Evolutionary conservation across 2,797 vertebrate genomes (phyloP), one percentile per base, ranked within the genome.

Genomic region (Peromyscus melanophrys): DNA sequence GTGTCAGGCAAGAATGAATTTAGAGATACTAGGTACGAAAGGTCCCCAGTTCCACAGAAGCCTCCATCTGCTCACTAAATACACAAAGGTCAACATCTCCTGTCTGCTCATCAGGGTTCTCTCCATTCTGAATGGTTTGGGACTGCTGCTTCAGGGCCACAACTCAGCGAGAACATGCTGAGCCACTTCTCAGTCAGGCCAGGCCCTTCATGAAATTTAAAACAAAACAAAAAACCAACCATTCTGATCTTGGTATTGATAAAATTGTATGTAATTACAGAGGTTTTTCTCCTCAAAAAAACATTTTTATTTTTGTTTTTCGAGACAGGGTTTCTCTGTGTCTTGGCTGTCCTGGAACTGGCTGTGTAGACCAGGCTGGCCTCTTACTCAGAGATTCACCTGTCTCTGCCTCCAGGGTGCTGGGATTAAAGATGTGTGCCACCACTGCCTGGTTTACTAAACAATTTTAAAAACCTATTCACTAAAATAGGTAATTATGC

Each of bases 261-360:
- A 85, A 84, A 49, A 85, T 34, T 85, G 1, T 67, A 67, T 49
- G 40, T 49, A n/a, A 49, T 63, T 67, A 52, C 3, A 7, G 11
- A 65, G 75, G 29, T 88, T 16, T 59, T 86, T 93, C 49, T 52
- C 86, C 69, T 16, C 17, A 78, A 90, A 94, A 43, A 95, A 89
- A 89, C 61, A 65, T 12, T 73, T 40, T 40, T n/a, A 34, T n/a
- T 69, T 71, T 71, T 1, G 17, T 73, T 73, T 73, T 40, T 73
- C 37, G 9, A 25, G 71, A 73, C 37, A 40, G 71, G 21, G 4
- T 75, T 40, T 43, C 71, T 75, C 65, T 23, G 19, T 71, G 19
- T 71, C n/a, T 37, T 34, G n/a, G 69, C 69, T 71, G 69, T 27
- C 71, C 37, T 75, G 23, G 23, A 43, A 75, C 71, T 75, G 0